Base-by-base conservation (phyloP, 2,113 vertebrate species). In the Platysteira castanea region DNA sequence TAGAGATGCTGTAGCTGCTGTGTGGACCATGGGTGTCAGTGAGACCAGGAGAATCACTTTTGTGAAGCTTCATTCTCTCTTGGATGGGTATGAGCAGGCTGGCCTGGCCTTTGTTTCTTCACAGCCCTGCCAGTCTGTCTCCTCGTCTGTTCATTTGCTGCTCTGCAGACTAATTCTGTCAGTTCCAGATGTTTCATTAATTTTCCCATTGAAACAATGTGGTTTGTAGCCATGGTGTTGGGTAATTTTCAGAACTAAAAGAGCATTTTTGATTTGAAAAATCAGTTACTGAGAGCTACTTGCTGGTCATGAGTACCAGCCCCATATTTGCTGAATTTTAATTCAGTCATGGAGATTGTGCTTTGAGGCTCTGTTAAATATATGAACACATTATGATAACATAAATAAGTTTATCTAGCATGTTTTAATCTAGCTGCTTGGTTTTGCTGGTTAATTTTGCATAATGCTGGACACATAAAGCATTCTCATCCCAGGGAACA, bases 181-280 rank as follows among this genome's bases (percentile, higher is more conserved):
- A 67, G 59, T 77, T 87, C 76, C 95, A 96, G 77, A 79, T 92
- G 87, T 93, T 89, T 37, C 33, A 52, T 49, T 71, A 63, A 81
- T 42, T 60, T 84, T 78, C 50, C 52, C 33, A 41, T 46, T 65
- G 75, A 92, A 87, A 76, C n/a, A 82, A 82, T 52, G 44, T 27
- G 27, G 33, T 53, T 22, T 37, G 13, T 70, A 60, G 42, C 39
- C 59, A 33, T 35, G 11, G 22, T 10, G 8, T 6, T 65, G 59
- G 35, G 30, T 24, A 56, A 65, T 57, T 85, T 74, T 65, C 65
- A 83, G 54, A 93, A 74, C 68, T 67, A 57, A 53, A 61, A 53
- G 64, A 59, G 53, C 13, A 37, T n/a, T 50, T 71, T 75, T 2
- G 2, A 27, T 56, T 35, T 30, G 35, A 85, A 94, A 91, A 86